phyloP scores from a whole-genome alignment of 23 tunicate species.

The Halocynthia roretzi region DNA sequence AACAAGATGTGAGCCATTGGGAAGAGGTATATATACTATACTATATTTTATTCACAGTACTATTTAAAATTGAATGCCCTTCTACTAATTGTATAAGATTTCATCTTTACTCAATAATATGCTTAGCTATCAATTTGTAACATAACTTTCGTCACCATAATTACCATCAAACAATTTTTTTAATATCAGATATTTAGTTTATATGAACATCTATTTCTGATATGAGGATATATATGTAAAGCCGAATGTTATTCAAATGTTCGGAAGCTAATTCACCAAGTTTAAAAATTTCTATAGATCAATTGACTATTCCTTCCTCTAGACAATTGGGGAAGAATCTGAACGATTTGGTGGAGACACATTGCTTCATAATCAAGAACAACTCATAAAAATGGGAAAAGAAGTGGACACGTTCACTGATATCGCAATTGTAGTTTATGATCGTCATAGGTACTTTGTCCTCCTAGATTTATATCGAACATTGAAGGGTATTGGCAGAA shows the following conservation, averaged over 20 bases:
- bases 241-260: too few relatives aligned
- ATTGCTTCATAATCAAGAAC: slow-evolving; percentile 58
- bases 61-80: too few relatives aligned
- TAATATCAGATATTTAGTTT: too few relatives aligned
- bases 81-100: neutral
- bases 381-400: slow-evolving; percentile 34
- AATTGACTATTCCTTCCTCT: neutral
- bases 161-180: too few relatives aligned
- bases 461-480: neutral
- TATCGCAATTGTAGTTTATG: slow-evolving; percentile 33
- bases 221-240: too few relatives aligned
- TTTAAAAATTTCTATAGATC: too few relatives aligned
- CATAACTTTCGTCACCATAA: neutral
- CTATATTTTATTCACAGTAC: too few relatives aligned
- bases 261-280: too few relatives aligned
- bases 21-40: too few relatives aligned
- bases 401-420: slow-evolving; percentile 67
- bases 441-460: slow-evolving; percentile 49
- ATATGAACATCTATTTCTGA: too few relatives aligned
- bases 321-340: slow-evolving; percentile 50
- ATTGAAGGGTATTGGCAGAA: neutral
- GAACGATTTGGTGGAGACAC: slow-evolving; percentile 73
- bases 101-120: neutral
- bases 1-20: slow-evolving; percentile 36
- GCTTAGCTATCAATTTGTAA: neutral